Conservation (phyloP, 2,888 invertebrate genomes). For the Rutpela maculata region DNA sequence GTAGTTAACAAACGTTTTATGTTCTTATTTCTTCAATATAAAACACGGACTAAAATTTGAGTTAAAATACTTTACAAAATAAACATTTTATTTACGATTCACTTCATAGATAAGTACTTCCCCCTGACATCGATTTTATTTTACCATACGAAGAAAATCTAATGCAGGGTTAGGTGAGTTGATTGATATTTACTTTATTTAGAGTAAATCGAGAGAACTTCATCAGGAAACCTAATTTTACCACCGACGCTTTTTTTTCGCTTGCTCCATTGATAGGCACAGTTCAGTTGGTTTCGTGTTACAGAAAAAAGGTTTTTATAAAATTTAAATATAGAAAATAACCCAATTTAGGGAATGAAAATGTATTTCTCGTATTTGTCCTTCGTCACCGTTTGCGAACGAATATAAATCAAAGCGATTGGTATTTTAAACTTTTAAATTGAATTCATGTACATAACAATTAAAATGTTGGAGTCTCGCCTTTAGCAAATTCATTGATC, state of each 20-base stretch:
- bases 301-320: background rate
- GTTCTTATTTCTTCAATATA: too few relatives aligned
- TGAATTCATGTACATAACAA: background rate
- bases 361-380: background rate
- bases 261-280: background rate
- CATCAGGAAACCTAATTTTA: background rate
- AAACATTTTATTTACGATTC: too few relatives aligned
- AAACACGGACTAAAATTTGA: too few relatives aligned
- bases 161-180: background rate
- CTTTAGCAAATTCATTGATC: too few relatives aligned
- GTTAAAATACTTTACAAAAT: too few relatives aligned
- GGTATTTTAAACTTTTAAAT: background rate
- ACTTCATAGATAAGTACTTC: background rate
- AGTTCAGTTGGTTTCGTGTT: background rate
- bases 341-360: background rate
- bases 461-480: too few relatives aligned
- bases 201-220: background rate
- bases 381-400: background rate
- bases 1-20: too few relatives aligned
- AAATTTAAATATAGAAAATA: background rate
- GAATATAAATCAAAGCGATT: background rate
- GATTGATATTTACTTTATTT: constrained; percentile 1
- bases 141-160: background rate
- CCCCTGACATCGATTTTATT: background rate
- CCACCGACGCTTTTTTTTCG: background rate